Base-by-base conservation (phyloP, 2,797 vertebrate species). In the Loriculus beryllinus region DNA sequence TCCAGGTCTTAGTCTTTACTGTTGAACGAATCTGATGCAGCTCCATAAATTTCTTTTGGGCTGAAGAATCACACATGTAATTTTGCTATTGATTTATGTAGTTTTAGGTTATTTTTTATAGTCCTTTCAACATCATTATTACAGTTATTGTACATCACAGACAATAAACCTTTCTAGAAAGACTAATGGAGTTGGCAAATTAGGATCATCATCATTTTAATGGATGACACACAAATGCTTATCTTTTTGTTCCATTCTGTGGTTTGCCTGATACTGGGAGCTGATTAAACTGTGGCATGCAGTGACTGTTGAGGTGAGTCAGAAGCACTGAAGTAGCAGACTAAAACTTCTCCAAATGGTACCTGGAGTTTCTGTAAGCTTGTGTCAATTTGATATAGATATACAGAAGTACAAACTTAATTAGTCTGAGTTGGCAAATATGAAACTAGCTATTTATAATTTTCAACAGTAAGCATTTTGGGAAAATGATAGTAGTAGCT, bases 41-140 rank as follows among this genome's bases (percentile, higher is more conserved):
- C 33, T 59, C 59, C 33, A 54, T 83, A 57, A 89, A 59, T 21
- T 71, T 49, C 49, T 75, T 3, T 3, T 77, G 45, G 25, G 35
- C 71, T 85, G 26, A 81, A 80, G 51, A 78, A 52, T 67, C 62
- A 28, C 35, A 23, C 26, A 8, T 72, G 47, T 65, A 72, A 67
- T 33, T 92, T 90, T 72, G 31, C 15, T 85, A 39, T 45, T 90
- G 90, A 95, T 94, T 92, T 91, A 82, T 88, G 52, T 86, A 93
- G 31, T 88, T 86, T 29, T 20, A 49, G 28, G 28, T 65, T 86
- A 59, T 64, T 80, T 93, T 84, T 89, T 82, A 49, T 70, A 86
- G 70, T 86, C 29, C 14, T 88, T 91, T 86, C 57, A 85, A 64
- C 2, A 2, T 83, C 9, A 42, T 85, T 90, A 56, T 64, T 95